A percentile compares a stretch with the other conserved stretches of the same genome.
These are phyloP conservation scores for Pimephales promelas DNA, from an alignment of 2,113 vertebrate species.

Conservation along the genomic window DNA sequence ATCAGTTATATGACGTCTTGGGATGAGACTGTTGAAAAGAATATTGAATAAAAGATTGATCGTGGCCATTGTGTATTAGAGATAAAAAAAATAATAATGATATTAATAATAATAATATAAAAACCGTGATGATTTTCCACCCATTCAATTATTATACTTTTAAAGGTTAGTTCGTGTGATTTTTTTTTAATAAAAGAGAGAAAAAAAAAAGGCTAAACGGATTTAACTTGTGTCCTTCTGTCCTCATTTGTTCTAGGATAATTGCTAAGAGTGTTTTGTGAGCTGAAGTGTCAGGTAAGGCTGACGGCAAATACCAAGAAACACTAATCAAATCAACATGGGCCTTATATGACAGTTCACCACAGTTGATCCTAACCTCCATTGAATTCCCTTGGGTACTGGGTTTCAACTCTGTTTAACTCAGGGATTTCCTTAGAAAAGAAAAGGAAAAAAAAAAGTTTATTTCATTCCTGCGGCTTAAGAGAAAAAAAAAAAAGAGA, in stretches of 20 bases:
- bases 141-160: too few relatives aligned
- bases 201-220: neutral
- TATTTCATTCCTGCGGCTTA: neutral
- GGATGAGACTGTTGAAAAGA: too few relatives aligned
- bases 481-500: neutral
- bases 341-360: neutral
- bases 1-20: too few relatives aligned
- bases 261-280: neutral
- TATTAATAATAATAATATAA: too few relatives aligned
- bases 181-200: too few relatives aligned
- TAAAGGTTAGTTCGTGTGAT: too few relatives aligned
- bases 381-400: neutral
- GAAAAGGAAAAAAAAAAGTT: neutral
- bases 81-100: too few relatives aligned
- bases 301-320: neutral
- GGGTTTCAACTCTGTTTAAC: neutral
- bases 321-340: constrained; percentile 13
- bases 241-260: neutral
- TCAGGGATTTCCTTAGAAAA: neutral
- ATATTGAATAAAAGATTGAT: too few relatives aligned
- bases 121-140: too few relatives aligned
- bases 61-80: too few relatives aligned
- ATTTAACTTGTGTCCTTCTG: neutral
- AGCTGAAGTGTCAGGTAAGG: constrained; percentile 4
- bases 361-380: neutral